Evolutionary conservation across 2,888 invertebrate genomes (phyloP).

Genomic region (Agonopterix alstromeriana): DNA sequence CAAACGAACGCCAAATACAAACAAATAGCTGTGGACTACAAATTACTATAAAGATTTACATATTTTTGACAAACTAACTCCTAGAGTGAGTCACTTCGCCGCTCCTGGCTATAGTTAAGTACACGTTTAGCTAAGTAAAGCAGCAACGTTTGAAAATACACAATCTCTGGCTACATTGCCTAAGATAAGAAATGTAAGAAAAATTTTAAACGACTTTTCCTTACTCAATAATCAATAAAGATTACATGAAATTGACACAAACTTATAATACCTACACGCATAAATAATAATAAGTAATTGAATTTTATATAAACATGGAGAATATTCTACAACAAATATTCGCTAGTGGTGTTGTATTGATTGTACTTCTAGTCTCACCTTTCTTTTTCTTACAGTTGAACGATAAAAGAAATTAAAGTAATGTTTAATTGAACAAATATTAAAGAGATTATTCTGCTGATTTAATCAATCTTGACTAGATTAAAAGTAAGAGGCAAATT

Average conservation of each 20-base stretch:
- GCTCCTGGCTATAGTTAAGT: constrained; percentile 16
- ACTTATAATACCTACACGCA: constrained; percentile 24
- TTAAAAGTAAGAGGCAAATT: too few species aligned
- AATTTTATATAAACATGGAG: constrained; percentile 33
- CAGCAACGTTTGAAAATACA: constrained; percentile 10
- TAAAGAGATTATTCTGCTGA: too few species aligned
- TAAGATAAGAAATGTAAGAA: constrained; percentile 5
- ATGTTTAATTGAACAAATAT: too few species aligned
- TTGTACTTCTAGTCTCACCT: constrained; percentile 53
- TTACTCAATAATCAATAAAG: constrained; percentile 13
- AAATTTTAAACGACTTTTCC: too few species aligned
- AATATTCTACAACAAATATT: constrained; percentile 71
- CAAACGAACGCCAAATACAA: neutral
- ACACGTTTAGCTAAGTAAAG: constrained; percentile 23
- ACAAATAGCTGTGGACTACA: neutral
- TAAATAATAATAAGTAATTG: constrained; percentile 33
- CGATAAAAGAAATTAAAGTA: neutral
- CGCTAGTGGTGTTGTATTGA: constrained; percentile 43
- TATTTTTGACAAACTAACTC: neutral
- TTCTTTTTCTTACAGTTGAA: constrained; percentile 15
- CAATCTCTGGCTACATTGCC: constrained; percentile 11
- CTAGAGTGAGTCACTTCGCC: constrained; percentile 9
- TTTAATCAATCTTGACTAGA: too few species aligned
- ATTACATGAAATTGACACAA: constrained; percentile 52
- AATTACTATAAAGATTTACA: too few species aligned